Conservation (phyloP, 2,888 invertebrate genomes). For the Netelia melanura region DNA sequence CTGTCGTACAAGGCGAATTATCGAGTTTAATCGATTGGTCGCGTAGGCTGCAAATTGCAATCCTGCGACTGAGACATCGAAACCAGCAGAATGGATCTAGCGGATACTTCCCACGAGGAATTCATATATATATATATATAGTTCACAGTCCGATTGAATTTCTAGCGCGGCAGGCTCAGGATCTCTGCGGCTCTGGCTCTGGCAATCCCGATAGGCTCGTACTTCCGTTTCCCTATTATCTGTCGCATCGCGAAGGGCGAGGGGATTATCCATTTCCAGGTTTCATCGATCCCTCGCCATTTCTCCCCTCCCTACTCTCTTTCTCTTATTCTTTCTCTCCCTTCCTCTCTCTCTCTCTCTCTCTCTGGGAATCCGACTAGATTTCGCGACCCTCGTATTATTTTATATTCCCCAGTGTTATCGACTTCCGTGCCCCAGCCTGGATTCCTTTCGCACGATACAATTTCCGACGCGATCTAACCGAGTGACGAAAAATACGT, state of each 20-base stretch:
- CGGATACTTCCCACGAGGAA: constrained; percentile 30
- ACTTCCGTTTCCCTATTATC: constrained; percentile 55
- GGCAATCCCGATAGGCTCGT: constrained; percentile 36
- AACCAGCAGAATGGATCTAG: constrained; percentile 20
- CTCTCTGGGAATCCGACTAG: not conserved
- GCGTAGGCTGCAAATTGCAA: constrained; percentile 39
- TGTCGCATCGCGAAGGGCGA: constrained; percentile 14
- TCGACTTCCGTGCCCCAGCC: not conserved
- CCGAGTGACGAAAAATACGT: too few relatives aligned
- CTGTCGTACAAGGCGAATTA: not conserved
- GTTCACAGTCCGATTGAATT: constrained; percentile 28
- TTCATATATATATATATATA: constrained; percentile 1
- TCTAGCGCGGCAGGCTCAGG: constrained; percentile 16
- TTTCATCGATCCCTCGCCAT: constrained; percentile 35
- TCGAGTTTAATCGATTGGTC: constrained; percentile 41
- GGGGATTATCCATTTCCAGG: constrained; percentile 40
- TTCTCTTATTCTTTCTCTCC: not conserved
- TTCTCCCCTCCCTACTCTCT: constrained; percentile 4
- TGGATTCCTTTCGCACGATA: not conserved
- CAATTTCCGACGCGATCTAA: not conserved
- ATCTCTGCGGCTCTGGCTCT: constrained; percentile 15
- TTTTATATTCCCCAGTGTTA: too few relatives aligned
- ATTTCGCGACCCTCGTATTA: not conserved
- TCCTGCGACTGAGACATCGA: constrained; percentile 41
- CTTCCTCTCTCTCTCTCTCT: not conserved